Conservation (phyloP, 1,140 invertebrate species). For the Drosophila jambulina region DNA sequence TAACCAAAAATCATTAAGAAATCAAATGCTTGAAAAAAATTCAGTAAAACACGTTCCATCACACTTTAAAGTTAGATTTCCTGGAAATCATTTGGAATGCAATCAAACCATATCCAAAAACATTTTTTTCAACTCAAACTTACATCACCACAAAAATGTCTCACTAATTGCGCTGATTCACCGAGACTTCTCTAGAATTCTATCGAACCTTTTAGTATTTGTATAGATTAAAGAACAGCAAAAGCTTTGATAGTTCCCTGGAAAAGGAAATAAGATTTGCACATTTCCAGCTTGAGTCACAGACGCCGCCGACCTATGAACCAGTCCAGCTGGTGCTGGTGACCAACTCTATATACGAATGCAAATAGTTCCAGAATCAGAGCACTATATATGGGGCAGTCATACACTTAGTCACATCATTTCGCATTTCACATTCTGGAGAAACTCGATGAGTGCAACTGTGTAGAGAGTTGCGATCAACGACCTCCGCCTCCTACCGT, state of each 20-base stretch:
- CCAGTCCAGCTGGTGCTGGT: background rate
- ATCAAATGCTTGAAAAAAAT: background rate
- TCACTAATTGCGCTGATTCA: slow-evolving; percentile 21
- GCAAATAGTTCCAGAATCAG: slow-evolving; percentile 5
- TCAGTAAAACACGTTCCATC: background rate
- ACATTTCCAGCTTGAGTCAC: slow-evolving; percentile 41
- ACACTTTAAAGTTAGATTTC: background rate
- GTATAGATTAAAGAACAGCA: slow-evolving; percentile 13
- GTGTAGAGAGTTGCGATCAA: slow-evolving; percentile 24
- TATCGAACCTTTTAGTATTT: slow-evolving; percentile 10
- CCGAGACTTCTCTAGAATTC: slow-evolving; percentile 14
- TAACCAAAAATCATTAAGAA: background rate
- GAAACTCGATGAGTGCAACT: slow-evolving; percentile 35
- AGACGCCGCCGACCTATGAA: slow-evolving; percentile 40
- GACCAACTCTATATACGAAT: slow-evolving; percentile 8
- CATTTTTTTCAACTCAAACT: background rate
- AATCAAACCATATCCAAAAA: background rate
- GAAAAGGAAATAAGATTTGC: slow-evolving; percentile 32
- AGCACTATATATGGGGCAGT: background rate
- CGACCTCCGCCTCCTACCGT: slow-evolving; percentile 15
- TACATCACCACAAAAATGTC: slow-evolving; percentile 8
- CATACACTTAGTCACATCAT: slow-evolving; percentile 29
- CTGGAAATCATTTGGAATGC: background rate
- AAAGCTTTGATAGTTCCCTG: slow-evolving; percentile 29
- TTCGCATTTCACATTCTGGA: slow-evolving; percentile 17